Conservation (phyloP, 2,888 invertebrate species). For the Unio pictorum region DNA sequence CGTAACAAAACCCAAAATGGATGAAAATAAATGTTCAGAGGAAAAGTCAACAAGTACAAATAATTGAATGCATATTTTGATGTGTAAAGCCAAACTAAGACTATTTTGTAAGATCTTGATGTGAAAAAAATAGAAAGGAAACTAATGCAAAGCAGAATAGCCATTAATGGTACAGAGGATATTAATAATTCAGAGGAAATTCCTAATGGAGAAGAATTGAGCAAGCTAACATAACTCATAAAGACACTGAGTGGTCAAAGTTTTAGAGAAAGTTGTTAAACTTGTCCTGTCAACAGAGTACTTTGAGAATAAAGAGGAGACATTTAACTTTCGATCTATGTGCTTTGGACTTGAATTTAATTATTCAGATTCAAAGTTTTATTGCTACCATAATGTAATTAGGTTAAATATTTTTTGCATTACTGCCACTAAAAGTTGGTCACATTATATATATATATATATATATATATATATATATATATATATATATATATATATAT, state of each 20-base stretch:
- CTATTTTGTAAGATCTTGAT: neutral
- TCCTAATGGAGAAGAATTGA: constrained; percentile 80
- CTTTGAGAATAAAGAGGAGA: constrained; percentile 89
- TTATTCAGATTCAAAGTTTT: too few relatives aligned
- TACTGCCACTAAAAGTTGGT: too few relatives aligned
- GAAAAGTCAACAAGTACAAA: constrained; percentile 1
- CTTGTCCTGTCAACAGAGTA: constrained; percentile 91
- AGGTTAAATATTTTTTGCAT: too few relatives aligned
- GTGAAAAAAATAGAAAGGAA: constrained; percentile 2
- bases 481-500: too few relatives aligned
- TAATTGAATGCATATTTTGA: constrained; percentile 2
- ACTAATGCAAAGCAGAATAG: neutral
- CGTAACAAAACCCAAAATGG: neutral
- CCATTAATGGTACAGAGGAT: neutral
- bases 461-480: too few relatives aligned
- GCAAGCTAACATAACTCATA: constrained; percentile 85
- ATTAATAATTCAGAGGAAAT: constrained; percentile 23
- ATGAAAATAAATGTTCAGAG: neutral
- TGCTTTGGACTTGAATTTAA: constrained; percentile 77
- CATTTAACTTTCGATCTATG: constrained; percentile 95
- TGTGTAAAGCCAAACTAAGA: constrained; percentile 5
- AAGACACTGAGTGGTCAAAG: constrained; percentile 89
- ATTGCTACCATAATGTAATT: too few relatives aligned
- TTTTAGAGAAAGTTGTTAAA: constrained; percentile 85
- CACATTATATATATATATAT: too few relatives aligned